Evolutionary conservation across 2,113 vertebrate species (phyloP).

Genomic region (Triplophysa rosa): DNA sequence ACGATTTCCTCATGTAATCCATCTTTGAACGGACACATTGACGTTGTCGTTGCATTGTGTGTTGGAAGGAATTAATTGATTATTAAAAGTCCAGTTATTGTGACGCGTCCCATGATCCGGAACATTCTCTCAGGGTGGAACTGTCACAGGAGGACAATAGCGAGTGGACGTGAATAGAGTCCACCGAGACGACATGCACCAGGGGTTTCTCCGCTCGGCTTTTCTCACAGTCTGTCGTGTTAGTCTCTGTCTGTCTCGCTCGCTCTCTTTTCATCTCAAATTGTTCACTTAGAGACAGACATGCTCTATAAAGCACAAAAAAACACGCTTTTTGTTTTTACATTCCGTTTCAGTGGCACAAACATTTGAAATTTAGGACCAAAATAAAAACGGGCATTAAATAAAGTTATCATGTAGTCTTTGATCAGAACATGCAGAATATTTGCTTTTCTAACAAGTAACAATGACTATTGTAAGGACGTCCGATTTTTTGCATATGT

Average conservation of each 20-base stretch:
- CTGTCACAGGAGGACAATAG: constrained; percentile 29
- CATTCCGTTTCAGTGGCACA: too few species aligned
- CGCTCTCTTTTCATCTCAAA: constrained; percentile 22
- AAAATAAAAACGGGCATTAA: too few species aligned
- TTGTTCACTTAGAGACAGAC: not conserved
- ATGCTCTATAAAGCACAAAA: too few species aligned
- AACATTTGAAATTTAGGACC: too few species aligned
- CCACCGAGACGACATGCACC: constrained; percentile 11
- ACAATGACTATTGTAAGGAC: too few species aligned
- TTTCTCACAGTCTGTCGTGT: constrained; percentile 53
- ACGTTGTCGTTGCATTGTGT: constrained; percentile 38
- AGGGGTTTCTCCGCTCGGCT: constrained; percentile 1
- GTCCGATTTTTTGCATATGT: too few species aligned
- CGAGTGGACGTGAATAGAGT: constrained; percentile 27
- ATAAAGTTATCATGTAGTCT: too few species aligned
- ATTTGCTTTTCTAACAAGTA: too few species aligned
- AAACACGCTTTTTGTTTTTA: too few species aligned
- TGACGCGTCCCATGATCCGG: constrained; percentile 51
- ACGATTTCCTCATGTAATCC: constrained; percentile 6
- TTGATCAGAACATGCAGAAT: too few species aligned
- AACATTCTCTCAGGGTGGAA: constrained; percentile 43
- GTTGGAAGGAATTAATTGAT: constrained; percentile 56
- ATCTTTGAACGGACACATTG: constrained; percentile 36
- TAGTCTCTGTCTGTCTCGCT: not conserved
- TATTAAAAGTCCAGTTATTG: constrained; percentile 55